phyloP scores from a whole-genome alignment of 2,797 vertebrate genomes.

The Tiaroga cobitis region DNA sequence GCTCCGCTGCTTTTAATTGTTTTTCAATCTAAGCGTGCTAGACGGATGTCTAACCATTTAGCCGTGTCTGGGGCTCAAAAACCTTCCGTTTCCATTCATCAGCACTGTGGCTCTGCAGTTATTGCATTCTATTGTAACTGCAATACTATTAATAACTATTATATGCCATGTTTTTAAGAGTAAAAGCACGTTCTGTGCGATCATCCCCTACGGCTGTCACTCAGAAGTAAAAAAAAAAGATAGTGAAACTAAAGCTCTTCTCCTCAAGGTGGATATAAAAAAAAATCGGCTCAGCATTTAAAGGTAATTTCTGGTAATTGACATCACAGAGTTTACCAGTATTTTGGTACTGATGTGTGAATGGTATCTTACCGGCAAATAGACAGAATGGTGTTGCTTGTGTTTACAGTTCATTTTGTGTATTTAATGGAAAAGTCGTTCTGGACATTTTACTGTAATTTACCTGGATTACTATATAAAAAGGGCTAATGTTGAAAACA shows the following conservation, averaged over 20 bases:
- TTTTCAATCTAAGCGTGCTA: neutral
- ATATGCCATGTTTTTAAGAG: neutral
- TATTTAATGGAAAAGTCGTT: neutral
- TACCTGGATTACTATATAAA: no score
- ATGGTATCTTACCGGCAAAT: neutral
- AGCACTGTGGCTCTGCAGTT: neutral
- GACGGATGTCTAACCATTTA: neutral
- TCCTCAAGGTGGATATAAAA: no score
- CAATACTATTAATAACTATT: neutral
- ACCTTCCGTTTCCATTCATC: neutral
- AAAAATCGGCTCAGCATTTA: neutral
- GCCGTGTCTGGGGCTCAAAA: neutral
- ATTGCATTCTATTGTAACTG: neutral
- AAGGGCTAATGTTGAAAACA: neutral
- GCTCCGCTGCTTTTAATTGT: neutral
- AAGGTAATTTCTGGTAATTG: neutral
- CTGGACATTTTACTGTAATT: neutral
- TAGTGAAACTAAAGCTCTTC: no score
- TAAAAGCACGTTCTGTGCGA: neutral
- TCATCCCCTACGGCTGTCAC: no score
- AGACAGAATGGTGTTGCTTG: neutral
- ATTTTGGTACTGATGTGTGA: neutral
- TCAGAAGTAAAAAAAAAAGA: neutral
- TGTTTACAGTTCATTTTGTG: neutral
- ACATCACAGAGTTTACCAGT: neutral